Percentiles rank a stretch among this genome's conserved stretches.
Evolutionary conservation across 2,888 invertebrate species (phyloP).

Genomic region (Standfussiana lucernea): DNA sequence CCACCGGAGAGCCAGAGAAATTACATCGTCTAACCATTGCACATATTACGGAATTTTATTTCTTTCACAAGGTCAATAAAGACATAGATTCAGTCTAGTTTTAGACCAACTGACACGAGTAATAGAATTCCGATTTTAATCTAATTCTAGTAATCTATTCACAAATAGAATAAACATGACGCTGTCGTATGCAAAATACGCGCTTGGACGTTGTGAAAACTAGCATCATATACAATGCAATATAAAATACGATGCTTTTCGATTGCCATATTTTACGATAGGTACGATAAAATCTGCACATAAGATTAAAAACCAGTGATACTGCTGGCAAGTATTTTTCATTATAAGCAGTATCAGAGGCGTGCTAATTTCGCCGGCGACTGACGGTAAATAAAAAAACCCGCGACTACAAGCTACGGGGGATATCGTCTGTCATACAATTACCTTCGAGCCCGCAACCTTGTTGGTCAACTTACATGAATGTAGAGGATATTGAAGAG

Average conservation of each 20-base stretch:
- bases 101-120: background rate
- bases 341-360: slow-evolving; percentile 37
- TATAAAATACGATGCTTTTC: background rate
- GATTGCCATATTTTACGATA: background rate
- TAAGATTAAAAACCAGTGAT: slow-evolving; percentile 13
- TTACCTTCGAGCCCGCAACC: slow-evolving; percentile 70
- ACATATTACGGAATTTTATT: background rate
- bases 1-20: background rate
- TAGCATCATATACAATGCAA: background rate
- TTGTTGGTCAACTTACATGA: slow-evolving; percentile 66
- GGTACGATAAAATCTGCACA: background rate
- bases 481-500: slow-evolving; percentile 16
- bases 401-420: slow-evolving; percentile 56
- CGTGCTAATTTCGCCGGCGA: slow-evolving; percentile 57
- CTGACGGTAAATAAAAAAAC: slow-evolving; percentile 68
- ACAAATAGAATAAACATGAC: background rate
- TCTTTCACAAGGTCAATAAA: background rate
- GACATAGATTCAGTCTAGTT: background rate
- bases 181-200: background rate
- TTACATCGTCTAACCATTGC: background rate
- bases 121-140: background rate
- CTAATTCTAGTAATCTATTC: background rate
- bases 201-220: background rate
- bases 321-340: slow-evolving; percentile 30
- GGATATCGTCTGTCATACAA: slow-evolving; percentile 77